Conservation (phyloP, 2,888 invertebrate species). For the Caenorhabditis uteleia region DNA sequence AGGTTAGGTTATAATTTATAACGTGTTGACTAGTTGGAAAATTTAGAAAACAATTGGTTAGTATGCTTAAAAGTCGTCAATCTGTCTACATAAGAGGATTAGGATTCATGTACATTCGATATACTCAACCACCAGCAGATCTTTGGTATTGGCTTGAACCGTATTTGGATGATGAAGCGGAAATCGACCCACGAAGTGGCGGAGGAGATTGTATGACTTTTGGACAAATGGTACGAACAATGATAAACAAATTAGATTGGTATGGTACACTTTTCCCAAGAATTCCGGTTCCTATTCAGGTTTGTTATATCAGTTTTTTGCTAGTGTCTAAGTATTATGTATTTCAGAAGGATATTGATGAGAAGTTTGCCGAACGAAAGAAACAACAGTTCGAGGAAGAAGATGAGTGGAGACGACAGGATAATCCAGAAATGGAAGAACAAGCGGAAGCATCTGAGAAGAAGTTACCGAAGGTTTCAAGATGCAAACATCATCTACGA, state of each 20-base stretch:
- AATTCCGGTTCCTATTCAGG: slow-evolving; percentile 92
- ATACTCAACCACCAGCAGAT: slow-evolving; percentile 93
- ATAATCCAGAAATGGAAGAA: slow-evolving; percentile 6
- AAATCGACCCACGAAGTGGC: slow-evolving; percentile 95
- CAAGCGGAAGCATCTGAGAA: slow-evolving; percentile 3
- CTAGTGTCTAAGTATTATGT: slow-evolving; percentile 18
- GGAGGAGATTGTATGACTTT: slow-evolving; percentile 91
- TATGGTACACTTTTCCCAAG: slow-evolving; percentile 96
- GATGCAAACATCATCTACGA: slow-evolving; percentile 63
- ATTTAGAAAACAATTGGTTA: slow-evolving; percentile 87
- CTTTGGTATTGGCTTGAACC: slow-evolving; percentile 96
- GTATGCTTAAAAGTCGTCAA: slow-evolving; percentile 90
- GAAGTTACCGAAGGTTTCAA: slow-evolving; percentile 31
- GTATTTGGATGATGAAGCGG: slow-evolving; percentile 76
- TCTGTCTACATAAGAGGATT: slow-evolving; percentile 96
- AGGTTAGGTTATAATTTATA: slow-evolving; percentile 60
- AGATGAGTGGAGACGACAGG: slow-evolving; percentile 18
- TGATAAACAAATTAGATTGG: slow-evolving; percentile 84
- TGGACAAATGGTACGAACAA: slow-evolving; percentile 76
- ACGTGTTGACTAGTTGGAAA: not conserved
- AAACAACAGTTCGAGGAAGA: slow-evolving; percentile 40
- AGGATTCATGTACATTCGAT: slow-evolving; percentile 78
- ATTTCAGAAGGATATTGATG: slow-evolving; percentile 68
- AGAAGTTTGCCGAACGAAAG: slow-evolving; percentile 61
- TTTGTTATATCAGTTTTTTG: slow-evolving; percentile 6